Conservation (phyloP, 1,140 invertebrate species). For the Piezodorus guildinii region DNA sequence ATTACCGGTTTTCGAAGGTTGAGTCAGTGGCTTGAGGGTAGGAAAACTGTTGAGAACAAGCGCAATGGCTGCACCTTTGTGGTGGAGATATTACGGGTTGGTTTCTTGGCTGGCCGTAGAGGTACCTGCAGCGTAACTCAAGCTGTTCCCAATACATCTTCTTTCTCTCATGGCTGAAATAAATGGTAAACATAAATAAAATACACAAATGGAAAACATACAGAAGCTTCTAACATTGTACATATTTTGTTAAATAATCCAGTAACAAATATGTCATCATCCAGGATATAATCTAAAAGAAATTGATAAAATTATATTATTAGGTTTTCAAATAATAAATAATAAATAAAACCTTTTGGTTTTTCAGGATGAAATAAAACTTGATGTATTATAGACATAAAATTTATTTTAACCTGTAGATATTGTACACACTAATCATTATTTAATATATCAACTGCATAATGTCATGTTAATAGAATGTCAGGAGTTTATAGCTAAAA, state of each 20-base stretch:
- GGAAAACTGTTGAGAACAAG: slow-evolving; percentile 60
- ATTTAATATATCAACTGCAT: too few relatives aligned
- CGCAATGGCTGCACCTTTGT: slow-evolving; percentile 43
- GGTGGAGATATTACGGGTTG: slow-evolving; percentile 36
- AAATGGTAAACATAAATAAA: slow-evolving; percentile 11
- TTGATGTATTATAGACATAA: too few relatives aligned
- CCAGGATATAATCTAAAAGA: too few relatives aligned
- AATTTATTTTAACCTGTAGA: too few relatives aligned
- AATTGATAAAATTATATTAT: too few relatives aligned
- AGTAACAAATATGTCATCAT: too few relatives aligned
- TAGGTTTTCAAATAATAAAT: too few relatives aligned
- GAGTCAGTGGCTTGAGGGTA: slow-evolving; percentile 41
- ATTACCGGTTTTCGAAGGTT: slow-evolving; percentile 34
- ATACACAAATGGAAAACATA: neutral
- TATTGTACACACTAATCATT: too few relatives aligned
- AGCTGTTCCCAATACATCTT: slow-evolving; percentile 90
- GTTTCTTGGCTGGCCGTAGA: slow-evolving; percentile 47
- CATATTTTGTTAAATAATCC: neutral
- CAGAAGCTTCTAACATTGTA: neutral
- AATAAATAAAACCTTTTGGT: too few relatives aligned
- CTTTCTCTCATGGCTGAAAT: slow-evolving; percentile 70
- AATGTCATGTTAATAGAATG: too few relatives aligned
- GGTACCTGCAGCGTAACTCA: slow-evolving; percentile 64
- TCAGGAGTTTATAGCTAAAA: too few relatives aligned
- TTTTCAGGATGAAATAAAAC: too few relatives aligned